These are phyloP conservation scores for Dryoscopus gambensis DNA, from an alignment of 2,113 vertebrate genomes.

Conservation along the genomic window DNA sequence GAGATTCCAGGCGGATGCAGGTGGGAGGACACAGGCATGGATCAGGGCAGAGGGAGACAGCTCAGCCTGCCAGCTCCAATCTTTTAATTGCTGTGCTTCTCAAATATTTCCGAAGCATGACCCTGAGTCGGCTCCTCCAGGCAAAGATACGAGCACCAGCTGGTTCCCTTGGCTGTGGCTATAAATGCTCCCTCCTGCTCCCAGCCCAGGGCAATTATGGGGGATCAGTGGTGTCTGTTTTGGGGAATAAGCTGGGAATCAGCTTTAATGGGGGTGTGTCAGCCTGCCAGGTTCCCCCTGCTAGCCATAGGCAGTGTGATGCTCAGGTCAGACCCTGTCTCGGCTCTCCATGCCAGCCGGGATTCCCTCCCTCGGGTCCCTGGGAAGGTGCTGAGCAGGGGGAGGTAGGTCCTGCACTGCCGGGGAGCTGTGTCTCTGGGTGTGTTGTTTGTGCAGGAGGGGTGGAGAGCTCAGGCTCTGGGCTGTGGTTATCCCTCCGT, in stretches of 20 bases:
- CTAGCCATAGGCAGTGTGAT: not conserved
- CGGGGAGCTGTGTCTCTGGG: not conserved
- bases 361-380: not conserved
- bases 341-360: accelerated
- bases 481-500: not conserved
- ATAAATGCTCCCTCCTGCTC: not conserved
- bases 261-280: not conserved
- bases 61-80: not conserved
- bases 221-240: not conserved
- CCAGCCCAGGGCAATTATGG: not conserved
- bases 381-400: not conserved
- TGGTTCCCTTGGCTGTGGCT: not conserved
- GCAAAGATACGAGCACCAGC: not conserved
- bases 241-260: not conserved
- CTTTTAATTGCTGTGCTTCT: not conserved
- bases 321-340: not conserved
- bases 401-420: not conserved
- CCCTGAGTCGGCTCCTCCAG: not conserved
- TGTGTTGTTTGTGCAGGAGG: not conserved
- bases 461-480: not conserved
- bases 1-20: not conserved
- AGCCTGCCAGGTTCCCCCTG: not conserved
- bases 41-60: not conserved
- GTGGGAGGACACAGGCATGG: not conserved
- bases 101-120: not conserved